These are phyloP conservation scores for Hypothenemus hampei DNA, from an alignment of 1,140 invertebrate species.

Conservation along the genomic window DNA sequence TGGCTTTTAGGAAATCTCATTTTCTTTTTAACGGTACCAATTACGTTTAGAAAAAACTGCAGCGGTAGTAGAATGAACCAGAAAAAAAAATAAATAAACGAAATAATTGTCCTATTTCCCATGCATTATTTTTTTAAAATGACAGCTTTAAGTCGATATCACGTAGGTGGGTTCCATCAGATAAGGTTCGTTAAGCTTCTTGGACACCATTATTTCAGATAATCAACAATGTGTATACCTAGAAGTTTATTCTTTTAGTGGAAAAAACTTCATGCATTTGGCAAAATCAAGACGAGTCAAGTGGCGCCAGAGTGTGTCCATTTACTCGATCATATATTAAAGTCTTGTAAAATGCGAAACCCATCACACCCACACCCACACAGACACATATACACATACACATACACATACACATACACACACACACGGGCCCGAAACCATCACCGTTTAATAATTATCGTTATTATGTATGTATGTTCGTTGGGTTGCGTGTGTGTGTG, in stretches of 20 bases:
- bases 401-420: constrained; percentile 1
- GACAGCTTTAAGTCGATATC: constrained; percentile 16
- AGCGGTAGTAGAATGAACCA: too few relatives aligned
- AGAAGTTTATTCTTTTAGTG: too few relatives aligned
- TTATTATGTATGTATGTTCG: constrained; percentile 24
- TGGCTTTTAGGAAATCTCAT: background rate
- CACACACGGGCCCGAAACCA: too few relatives aligned
- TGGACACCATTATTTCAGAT: background rate
- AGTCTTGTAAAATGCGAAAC: constrained; percentile 23
- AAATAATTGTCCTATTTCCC: constrained; percentile 26
- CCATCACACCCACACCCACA: constrained; percentile 18
- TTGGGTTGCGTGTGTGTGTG: constrained; percentile 20
- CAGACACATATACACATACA: constrained; percentile 18
- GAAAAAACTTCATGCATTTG: too few relatives aligned
- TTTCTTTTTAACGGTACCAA: background rate
- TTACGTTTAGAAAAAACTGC: background rate
- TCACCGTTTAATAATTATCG: constrained; percentile 26
- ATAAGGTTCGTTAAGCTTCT: constrained; percentile 16
- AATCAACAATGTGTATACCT: too few relatives aligned
- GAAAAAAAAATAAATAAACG: constrained; percentile 2
- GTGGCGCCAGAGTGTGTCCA: constrained; percentile 24
- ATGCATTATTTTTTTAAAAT: constrained; percentile 15
- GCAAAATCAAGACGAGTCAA: too few relatives aligned
- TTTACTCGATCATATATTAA: constrained; percentile 25
- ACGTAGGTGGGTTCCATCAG: constrained; percentile 13